Base-by-base conservation (phyloP, 1,140 invertebrate species). In the Macrostomum lignano region DNA sequence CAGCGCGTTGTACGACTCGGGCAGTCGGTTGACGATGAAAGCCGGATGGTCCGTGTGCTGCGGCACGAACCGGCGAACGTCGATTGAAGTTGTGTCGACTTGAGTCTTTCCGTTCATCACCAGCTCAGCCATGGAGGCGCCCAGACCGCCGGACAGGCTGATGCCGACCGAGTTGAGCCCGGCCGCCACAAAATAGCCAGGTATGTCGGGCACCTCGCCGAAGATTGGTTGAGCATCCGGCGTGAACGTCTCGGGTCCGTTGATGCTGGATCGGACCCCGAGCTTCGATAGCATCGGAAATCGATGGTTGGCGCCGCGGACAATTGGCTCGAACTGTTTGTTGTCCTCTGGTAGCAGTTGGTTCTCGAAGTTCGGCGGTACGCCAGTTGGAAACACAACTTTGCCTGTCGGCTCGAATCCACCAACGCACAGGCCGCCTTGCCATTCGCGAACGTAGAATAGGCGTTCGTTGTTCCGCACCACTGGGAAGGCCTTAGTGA, bases 241-340 rank as follows among this genome's bases (percentile, higher is more conserved):
- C 19, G 81, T 84, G 60, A 91, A 93, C 22, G 75, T 74, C 61
- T 94, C 82, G 1, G 81, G 70, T 6, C 73, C 71, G 50, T 79
- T 81, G 41, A 70, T 70, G 9, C 93, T 54, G 42, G 69, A 68
- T 42, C 82, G 68, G 7, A 67, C 58, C 17, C 72, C 67, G 3
- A 59, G 50, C 32, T 69, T 58, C 21, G 65, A 66, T 26, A 93
- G 62, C 22, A 55, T 55, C 6, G 86, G 81, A 36, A 88, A 67
- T 17, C 84, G 65, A 33, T 72, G 65, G n/a, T n/a, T n/a, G n/a
- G n/a, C n/a, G n/a, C n/a, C n/a, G n/a, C n/a, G n/a, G n/a, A n/a
- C n/a, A n/a, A n/a, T n/a, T n/a, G n/a, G n/a, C n/a, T n/a, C 71
- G 58, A 94, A 93, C 47, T 86, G 77, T 58, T 93, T 82, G 81